These are phyloP conservation scores for Cryptosula pallasiana DNA, from an alignment of 2,888 invertebrate species.

Conservation along the genomic window DNA sequence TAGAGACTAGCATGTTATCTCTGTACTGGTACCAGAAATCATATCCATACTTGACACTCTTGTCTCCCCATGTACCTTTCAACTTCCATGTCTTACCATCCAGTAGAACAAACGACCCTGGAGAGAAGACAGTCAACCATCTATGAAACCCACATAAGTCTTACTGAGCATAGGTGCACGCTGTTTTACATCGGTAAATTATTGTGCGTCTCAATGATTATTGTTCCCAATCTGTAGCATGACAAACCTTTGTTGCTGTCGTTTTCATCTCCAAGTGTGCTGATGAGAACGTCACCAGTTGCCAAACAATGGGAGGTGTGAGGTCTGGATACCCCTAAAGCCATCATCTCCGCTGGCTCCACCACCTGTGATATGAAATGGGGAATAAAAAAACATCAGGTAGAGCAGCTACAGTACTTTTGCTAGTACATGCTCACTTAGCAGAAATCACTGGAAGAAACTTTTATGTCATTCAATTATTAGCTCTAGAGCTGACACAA, in stretches of 20 bases:
- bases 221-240: not conserved
- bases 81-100: slow-evolving; percentile 74
- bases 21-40: slow-evolving; percentile 98
- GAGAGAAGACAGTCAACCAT: not conserved
- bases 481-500: no score
- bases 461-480: no score
- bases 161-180: no score
- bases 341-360: slow-evolving; percentile 72
- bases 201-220: no score
- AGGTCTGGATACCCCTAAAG: slow-evolving; percentile 71
- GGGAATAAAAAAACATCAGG: no score
- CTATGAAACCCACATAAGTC: no score
- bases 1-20: slow-evolving; percentile 80
- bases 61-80: slow-evolving; percentile 57
- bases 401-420: no score
- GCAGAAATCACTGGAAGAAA: no score
- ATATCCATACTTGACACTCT: slow-evolving; percentile 63
- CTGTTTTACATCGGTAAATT: no score
- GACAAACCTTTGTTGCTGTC: slow-evolving; percentile 71
- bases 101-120: slow-evolving; percentile 74
- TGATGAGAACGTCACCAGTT: slow-evolving; percentile 88
- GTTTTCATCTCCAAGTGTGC: slow-evolving; percentile 82
- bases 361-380: no score
- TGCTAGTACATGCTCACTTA: no score
- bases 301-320: slow-evolving; percentile 93